Conservation (phyloP, 2,113 vertebrate genomes). For the Dicaeum eximium region DNA sequence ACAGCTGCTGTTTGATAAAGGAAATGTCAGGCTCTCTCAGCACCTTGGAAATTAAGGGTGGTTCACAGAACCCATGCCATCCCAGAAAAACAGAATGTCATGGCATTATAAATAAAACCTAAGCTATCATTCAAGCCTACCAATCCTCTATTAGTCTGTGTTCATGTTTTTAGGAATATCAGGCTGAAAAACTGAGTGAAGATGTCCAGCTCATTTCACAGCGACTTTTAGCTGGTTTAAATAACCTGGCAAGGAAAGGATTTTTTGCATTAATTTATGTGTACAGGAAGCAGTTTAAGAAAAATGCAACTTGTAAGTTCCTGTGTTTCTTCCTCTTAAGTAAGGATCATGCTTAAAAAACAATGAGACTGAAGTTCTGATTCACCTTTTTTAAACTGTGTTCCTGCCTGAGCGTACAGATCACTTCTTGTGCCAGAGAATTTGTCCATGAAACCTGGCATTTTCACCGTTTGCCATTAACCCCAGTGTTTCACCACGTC, state of each 20-base stretch:
- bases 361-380: not conserved
- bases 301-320: conserved; percentile 23
- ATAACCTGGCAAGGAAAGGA: not conserved
- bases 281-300: conserved; percentile 17
- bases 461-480: not conserved
- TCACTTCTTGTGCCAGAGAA: not conserved
- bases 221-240: not conserved
- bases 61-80: fast-evolving
- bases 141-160: not conserved
- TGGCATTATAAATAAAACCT: not conserved
- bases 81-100: not conserved
- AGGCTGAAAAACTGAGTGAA: not conserved
- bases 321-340: conserved; percentile 20
- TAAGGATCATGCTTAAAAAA: not conserved
- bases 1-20: not conserved
- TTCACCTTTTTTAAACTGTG: not conserved
- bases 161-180: not conserved
- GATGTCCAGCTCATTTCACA: not conserved
- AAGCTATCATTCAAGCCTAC: not conserved
- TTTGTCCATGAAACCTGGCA: not conserved
- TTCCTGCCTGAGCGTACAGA: not conserved
- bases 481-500: not conserved
- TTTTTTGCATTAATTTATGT: not conserved
- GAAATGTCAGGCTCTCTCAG: not conserved
- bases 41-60: not conserved